Base-by-base conservation (phyloP, 2,888 invertebrate species). In the Ernsta delagoae region DNA sequence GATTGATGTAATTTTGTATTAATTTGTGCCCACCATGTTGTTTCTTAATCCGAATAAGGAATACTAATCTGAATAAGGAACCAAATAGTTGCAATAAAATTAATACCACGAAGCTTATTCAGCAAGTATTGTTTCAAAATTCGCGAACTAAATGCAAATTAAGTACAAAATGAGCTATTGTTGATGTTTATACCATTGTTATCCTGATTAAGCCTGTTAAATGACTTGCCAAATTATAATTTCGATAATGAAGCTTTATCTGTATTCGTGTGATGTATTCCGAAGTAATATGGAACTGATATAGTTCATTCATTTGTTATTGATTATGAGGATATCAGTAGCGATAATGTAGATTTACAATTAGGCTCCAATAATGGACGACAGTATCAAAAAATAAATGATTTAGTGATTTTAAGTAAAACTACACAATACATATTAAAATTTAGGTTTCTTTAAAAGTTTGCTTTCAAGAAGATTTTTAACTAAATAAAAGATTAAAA, bases 131-230 rank as follows among this genome's bases (percentile, higher is more conserved):
- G 50, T 50, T 16, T 3, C 16, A 8, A 8, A 50, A 16, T 16
- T 7, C 16, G 7, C 7, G n/a, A 16, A 50, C 7, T 16, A 16
- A 50, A 16, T 16, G 50, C 8, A 16, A 50, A 50, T 16, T 50
- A 50, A 50, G 16, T 16, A 16, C 48, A 16, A 50, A 50, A 50
- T 50, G 48, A 50, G 16, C 16, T 50, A 50, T 50, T 50, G 50
- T 50, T 50, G 50, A 50, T 16, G 16, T 2, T 50, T 16, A 50
- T 16, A 3, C 50, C 50, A 50, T 16, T 50, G 48, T 50, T 50
- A 16, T 50, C 12, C 48, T 50, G 48, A 50, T 50, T 50, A 50
- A 50, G 48, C 48, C 16, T 16, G 48, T 50, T 16, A 7, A 50
- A 50, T 50, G 48, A 50, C 16, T 12, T 50, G 48, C 48, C 48